Conservation (phyloP, 2,797 vertebrate genomes). For the Paguma larvata region DNA sequence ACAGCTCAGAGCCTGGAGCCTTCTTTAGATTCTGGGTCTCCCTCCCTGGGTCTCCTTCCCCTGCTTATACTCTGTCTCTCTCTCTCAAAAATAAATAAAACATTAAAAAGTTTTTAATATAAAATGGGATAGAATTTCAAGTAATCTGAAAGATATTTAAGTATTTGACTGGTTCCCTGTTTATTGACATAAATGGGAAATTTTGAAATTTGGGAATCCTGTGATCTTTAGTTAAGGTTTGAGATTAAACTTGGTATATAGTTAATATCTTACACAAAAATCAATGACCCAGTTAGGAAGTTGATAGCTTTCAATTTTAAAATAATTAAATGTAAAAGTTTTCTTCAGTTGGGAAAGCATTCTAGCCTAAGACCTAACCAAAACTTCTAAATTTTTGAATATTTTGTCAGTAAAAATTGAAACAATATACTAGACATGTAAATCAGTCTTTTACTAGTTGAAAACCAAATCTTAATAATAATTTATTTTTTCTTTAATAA, state of each 20-base stretch:
- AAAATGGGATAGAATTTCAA: background rate
- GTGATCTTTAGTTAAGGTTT: constrained; percentile 24
- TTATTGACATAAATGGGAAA: constrained; percentile 40
- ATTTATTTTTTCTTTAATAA: background rate
- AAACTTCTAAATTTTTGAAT: background rate
- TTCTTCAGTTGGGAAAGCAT: background rate
- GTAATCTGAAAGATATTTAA: constrained; percentile 10
- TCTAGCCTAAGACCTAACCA: background rate
- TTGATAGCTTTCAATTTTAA: constrained; percentile 16
- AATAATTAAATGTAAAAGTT: background rate
- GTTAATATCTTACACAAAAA: constrained; percentile 33
- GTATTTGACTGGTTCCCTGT: background rate
- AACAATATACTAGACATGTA: background rate
- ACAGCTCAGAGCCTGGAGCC: no score
- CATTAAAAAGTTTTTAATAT: background rate
- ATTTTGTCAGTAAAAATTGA: constrained; percentile 14
- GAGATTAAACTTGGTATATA: constrained; percentile 17
- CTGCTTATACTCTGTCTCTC: no score
- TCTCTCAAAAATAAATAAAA: no score
- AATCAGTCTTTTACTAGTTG: background rate
- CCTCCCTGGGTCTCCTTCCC: no score
- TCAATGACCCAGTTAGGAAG: background rate
- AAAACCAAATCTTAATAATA: constrained; percentile 4
- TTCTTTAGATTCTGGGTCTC: no score
- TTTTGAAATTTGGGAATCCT: constrained; percentile 17